Base-by-base conservation (phyloP, 2,113 vertebrate genomes). In the Siphamia tubifer region DNA sequence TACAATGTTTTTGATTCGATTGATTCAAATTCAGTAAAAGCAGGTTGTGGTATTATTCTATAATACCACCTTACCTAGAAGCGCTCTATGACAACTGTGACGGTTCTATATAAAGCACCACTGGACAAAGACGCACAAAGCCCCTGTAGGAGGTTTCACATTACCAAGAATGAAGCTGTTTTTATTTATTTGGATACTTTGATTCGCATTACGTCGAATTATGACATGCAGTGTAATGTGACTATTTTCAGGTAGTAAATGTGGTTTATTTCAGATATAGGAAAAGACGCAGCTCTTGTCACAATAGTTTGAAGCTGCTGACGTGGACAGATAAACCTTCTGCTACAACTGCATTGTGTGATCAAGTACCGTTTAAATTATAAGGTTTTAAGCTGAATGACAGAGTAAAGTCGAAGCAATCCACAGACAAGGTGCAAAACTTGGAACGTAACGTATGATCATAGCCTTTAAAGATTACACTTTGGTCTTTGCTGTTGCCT, bases 401-500 rank as follows among this genome's bases (percentile, higher is more conserved):
- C 5, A 40, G 63, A 15, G 40, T 8, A 30, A 56, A 53, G 20
- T 68, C 73, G 54, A 74, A 65, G 32, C 42, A 73, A 44, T 58
- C 24, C 39, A 23, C 16, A n/a, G 21, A 52, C 13, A 38, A 58
- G 54, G 54, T 68, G 35, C 47, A 23, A 62, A 63, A 44, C 48
- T 44, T 35, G 43, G n/a, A n/a, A n/a, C 8, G 44, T 25, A 30
- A 8, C 23, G 7, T 32, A 57, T 43, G 36, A 8, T 32, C 53
- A 52, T 34, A 63, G 47, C 53, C 19, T 79, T 55, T 58, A 44
- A 38, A 72, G 51, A 64, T 77, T 62, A 69, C 42, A 75, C 54
- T 69, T 64, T 31, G 58, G 67, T 64, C 15, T 68, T 60, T 76
- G 68, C 39, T 21, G 27, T 45, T n/a, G 52, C 69, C 75, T 76